phyloP scores from a whole-genome alignment of 2,113 vertebrate genomes.

The Neopipo cinnamomea region DNA sequence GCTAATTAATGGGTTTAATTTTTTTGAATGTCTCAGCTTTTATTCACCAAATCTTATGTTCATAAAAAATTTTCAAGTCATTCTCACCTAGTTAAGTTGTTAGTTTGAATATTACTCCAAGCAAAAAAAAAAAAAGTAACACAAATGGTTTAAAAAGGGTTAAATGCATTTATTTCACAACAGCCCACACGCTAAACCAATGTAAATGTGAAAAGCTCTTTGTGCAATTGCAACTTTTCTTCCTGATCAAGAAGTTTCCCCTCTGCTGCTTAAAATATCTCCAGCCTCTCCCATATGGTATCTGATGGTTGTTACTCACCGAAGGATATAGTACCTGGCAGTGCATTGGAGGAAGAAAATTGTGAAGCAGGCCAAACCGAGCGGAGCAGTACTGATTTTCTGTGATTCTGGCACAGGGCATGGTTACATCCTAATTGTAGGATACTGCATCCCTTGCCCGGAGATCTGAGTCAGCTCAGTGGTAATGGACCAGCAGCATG shows the following conservation, averaged over 20 bases:
- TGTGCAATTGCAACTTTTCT: neutral
- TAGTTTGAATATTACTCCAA: neutral
- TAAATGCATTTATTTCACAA: neutral
- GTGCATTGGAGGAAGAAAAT: neutral
- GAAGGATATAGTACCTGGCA: neutral
- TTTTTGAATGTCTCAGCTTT: neutral
- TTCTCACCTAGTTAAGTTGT: neutral
- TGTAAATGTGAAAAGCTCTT: neutral
- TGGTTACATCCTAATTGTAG: neutral
- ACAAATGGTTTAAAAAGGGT: neutral
- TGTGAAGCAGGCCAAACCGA: fast-evolving
- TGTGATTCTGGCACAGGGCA: neutral
- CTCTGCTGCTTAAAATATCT: neutral
- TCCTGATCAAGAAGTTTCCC: neutral
- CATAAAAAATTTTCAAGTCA: neutral
- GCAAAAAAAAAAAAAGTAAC: neutral
- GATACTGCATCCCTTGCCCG: neutral
- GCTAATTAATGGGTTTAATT: neutral
- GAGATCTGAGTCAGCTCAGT: constrained; percentile 12
- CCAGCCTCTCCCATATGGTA: neutral
- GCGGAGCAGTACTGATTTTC: neutral
- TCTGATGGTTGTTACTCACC: neutral
- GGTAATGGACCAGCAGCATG: neutral
- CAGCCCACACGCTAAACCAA: neutral
- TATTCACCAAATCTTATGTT: neutral